Percentiles rank a stretch among this genome's conserved stretches.
Conservation (phyloP, 2,113 vertebrate genomes). For the Neotragus moschatus region DNA sequence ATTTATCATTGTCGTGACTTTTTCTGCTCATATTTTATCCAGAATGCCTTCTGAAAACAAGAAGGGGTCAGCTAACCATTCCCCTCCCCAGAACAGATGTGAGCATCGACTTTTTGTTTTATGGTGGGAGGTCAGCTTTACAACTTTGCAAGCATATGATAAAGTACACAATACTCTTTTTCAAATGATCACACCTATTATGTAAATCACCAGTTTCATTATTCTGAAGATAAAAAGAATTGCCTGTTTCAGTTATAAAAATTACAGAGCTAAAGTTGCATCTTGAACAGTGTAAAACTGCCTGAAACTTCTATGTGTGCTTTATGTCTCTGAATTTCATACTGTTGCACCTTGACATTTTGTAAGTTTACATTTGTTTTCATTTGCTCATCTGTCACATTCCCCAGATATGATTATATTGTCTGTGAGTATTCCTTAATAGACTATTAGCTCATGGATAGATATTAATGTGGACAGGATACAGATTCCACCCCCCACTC, state of each 20-base stretch:
- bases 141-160: neutral
- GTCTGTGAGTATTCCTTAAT: neutral
- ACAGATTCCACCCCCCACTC: neutral
- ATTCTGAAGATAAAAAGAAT: neutral
- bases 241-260: neutral
- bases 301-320: neutral
- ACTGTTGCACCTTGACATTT: neutral
- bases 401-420: neutral
- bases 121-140: neutral
- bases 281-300: neutral
- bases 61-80: neutral
- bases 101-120: neutral
- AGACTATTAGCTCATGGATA: neutral
- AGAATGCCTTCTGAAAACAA: neutral
- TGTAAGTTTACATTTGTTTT: neutral
- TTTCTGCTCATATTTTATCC: neutral
- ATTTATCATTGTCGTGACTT: neutral
- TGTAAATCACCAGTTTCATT: neutral
- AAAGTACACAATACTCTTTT: neutral
- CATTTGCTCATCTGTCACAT: neutral
- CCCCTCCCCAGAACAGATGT: neutral
- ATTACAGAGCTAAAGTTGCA: neutral
- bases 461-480: neutral
- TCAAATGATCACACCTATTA: neutral
- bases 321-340: neutral